Base-by-base conservation (phyloP, 2,113 vertebrate genomes). In the Eudyptes chrysolophus region DNA sequence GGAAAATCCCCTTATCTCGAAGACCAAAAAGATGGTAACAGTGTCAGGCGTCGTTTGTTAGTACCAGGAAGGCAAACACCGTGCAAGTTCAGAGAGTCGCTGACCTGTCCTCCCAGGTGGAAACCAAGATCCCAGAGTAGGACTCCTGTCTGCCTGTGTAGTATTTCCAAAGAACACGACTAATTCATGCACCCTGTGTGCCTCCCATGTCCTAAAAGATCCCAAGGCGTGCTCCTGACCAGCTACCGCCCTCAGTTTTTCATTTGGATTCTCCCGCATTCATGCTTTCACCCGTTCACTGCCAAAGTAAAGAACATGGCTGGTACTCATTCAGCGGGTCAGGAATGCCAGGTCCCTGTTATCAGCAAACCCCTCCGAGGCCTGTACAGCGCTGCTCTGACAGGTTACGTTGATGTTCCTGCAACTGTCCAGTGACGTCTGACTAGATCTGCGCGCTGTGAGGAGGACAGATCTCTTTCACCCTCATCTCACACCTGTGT, bases 41-140 rank as follows among this genome's bases (percentile, higher is more conserved):
- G 64, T 66, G 2, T 2, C 17, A 65, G 24, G 38, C 0, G 0
- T 15, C 0, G 0, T 18, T 36, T 81, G 6, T n/a, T 42, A 57
- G 58, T 44, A 65, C 7, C 34, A 74, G 60, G 27, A 25, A 87
- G 27, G 69, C 40, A 66, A 77, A 65, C 16, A 15, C 44, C 26
- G 32, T 7, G 6, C 4, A 36, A 85, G 30, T 17, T 70, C 0
- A 1, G 42, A 38, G 19, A 85, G 58, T 11, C 0, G 0, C 46
- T 38, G 44, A 49, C 38, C 22, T 24, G 38, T 55, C 26, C 48
- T 92, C 32, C 66, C n/a, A 46, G 69, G 18, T 0, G 3, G 61
- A 70, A 87, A 62, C 32, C 22, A 62, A 70, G 40, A 70, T 40
- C 46, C 46, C n/a, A 58, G 68, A 65, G 24, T 0, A 65, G 40